Conservation (phyloP, 1,140 invertebrate species). For the Pogonomyrmex californicus region DNA sequence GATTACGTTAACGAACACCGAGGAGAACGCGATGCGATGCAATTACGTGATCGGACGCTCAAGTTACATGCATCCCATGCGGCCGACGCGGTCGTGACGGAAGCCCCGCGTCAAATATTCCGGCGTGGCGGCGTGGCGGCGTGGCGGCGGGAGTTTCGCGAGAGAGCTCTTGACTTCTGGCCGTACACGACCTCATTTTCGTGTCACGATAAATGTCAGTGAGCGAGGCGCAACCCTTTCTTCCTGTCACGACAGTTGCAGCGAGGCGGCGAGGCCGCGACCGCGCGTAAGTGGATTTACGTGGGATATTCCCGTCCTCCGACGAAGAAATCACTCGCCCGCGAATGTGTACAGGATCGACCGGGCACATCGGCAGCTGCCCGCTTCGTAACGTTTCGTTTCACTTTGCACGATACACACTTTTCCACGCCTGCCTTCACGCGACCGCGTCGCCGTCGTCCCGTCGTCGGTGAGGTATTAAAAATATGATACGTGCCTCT, state of each 20-base stretch:
- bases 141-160: conserved; percentile 2
- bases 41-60: conserved; percentile 44
- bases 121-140: not conserved
- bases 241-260: conserved; percentile 57
- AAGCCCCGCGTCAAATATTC: conserved; percentile 38
- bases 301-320: conserved; percentile 39
- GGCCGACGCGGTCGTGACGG: not conserved
- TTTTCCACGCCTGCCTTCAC: conserved; percentile 41
- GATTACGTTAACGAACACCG: conserved; percentile 50
- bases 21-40: conserved; percentile 25
- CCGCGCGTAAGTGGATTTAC: conserved; percentile 55
- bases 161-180: conserved; percentile 57
- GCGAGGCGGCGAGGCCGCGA: conserved; percentile 44
- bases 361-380: conserved; percentile 45
- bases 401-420: conserved; percentile 41
- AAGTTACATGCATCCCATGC: conserved; percentile 35
- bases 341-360: conserved; percentile 44
- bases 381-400: conserved; percentile 44
- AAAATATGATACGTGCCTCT: conserved; percentile 14
- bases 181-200: conserved; percentile 59
- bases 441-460: conserved; percentile 19
- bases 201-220: conserved; percentile 60
- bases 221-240: conserved; percentile 49
- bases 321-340: conserved; percentile 57
- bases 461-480: conserved; percentile 21